Evolutionary conservation across 2,888 invertebrate species (phyloP), one percentile per base, ranked within the genome.

Genomic region (Ptilodon capucinus): DNA sequence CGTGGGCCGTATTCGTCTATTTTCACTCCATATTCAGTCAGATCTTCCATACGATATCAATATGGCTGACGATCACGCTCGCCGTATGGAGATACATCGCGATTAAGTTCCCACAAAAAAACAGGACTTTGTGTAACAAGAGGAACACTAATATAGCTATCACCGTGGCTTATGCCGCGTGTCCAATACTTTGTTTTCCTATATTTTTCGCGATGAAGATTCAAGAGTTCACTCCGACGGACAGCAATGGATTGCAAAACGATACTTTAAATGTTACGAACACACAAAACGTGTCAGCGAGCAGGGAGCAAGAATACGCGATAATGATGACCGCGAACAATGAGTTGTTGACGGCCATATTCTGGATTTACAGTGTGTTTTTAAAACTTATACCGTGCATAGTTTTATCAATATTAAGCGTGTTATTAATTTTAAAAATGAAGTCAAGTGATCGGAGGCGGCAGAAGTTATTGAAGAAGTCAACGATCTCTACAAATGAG

Each of bases 1-100:
- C 93, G 2, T 96, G 96, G 95, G 95, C 96, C 0, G 92, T 95
- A 25, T 97, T 95, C 77, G 95, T 97, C 9, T 93, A 96, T 62
- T 96, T 98, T 70, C 98, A 98, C 79, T 97, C 97, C 3, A 95
- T 97, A 73, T 97, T 98, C 79, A 94, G 96, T 18, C 97, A 98
- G 81, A 95, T 96, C 11, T 94, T 95, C 71, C 96, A 96, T 81
- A 98, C 98, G 2, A 95, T 97, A 53, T 97, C 98, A 17, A 98
- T 98, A 64, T 98, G 97, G 94, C 86, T 98, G 67, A 98, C 98
- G 0, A 96, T 98, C 21, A 96, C 96, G 1, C 89, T 99, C 48
- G 98, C 98, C 0, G 94, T 98, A 6, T 99, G 98, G 97, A 93
- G 98, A 16, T 98, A 95, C 76, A 94, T 97, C 48, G 96, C 96